Base-by-base conservation (phyloP, 2,888 invertebrate species). In the Agonopterix heracliana region DNA sequence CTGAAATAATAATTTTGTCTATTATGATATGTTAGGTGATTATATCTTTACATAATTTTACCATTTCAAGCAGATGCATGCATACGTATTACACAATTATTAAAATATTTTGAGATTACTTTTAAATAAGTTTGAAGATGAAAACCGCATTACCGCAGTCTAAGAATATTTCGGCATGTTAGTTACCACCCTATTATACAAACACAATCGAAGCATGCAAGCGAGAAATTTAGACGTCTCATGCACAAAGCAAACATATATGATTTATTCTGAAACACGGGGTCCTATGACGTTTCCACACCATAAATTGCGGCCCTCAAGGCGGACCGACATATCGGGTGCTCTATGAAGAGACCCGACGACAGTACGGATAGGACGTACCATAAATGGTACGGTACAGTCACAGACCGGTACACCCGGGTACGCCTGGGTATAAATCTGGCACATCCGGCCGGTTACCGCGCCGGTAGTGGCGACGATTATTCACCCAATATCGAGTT, bases 401-500 rank as follows among this genome's bases (percentile, higher is more conserved):
- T 77, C 74, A 74, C 75, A 72, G 69, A 56, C 65, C 64, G 67
- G 68, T 60, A 54, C 57, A 48, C 57, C 71, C 71, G 54, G 61
- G 58, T 60, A 54, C 56, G 48, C 57, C 71, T 70, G 83, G 78
- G 81, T 87, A 87, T 87, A 87, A 87, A 87, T 87, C 88, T 83
- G 79, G 76, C 76, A 67, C 79, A 80, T 87, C 88, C 87, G 87
- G 84, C 69, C 73, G 75, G 69, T 76, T 71, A 80, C 82, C 84
- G 78, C 81, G 76, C 87, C 88, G 88, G 88, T 85, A 87, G 86
- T 84, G 81, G 78, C 77, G 76, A 84, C 88, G 80, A 87, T 88
- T 86, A 88, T 86, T 88, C 87, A 88, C 78, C 84, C 84, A 87
- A 86, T 87, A 88, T 88, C 88, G 86, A 86, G 85, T 87, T 87